phyloP scores from a whole-genome alignment of 1,140 invertebrate species.

The Campoletis sonorensis region DNA sequence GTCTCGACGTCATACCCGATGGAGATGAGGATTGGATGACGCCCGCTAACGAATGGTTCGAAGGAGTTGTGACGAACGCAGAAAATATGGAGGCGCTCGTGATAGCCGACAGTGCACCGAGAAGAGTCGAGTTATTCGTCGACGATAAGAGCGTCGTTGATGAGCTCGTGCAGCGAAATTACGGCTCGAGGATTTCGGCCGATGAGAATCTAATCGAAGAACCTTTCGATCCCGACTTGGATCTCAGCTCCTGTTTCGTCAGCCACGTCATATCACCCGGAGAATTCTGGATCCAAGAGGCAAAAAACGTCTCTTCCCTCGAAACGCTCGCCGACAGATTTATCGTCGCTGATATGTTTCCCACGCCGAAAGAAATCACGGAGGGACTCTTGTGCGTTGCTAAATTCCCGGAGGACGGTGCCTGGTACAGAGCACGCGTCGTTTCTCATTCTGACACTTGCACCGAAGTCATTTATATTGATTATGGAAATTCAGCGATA shows the following conservation, averaged over 20 bases:
- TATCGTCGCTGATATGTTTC: constrained; percentile 75
- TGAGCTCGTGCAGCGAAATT: constrained; percentile 66
- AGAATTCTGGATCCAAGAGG: constrained; percentile 83
- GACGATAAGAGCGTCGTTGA: constrained; percentile 60
- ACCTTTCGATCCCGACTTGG: constrained; percentile 63
- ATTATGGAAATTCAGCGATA: constrained; percentile 78
- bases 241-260: constrained; percentile 72
- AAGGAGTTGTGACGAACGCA: constrained; percentile 71
- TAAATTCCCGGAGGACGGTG: constrained; percentile 80
- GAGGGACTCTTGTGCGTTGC: constrained; percentile 80
- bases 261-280: constrained; percentile 78
- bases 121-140: constrained; percentile 51
- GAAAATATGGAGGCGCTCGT: constrained; percentile 60
- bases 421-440: constrained; percentile 80
- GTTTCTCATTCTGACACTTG: constrained; percentile 61
- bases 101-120: constrained; percentile 48
- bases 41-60: constrained; percentile 79
- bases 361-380: constrained; percentile 72
- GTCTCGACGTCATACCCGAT: constrained; percentile 81
- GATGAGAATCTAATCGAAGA: constrained; percentile 66
- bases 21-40: constrained; percentile 82
- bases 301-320: constrained; percentile 75
- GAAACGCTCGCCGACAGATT: constrained; percentile 79
- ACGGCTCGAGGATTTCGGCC: constrained; percentile 76
- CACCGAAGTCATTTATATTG: constrained; percentile 77